Evolutionary conservation across 2,797 vertebrate species (phyloP).

Genomic region (Myripristis murdjan): DNA sequence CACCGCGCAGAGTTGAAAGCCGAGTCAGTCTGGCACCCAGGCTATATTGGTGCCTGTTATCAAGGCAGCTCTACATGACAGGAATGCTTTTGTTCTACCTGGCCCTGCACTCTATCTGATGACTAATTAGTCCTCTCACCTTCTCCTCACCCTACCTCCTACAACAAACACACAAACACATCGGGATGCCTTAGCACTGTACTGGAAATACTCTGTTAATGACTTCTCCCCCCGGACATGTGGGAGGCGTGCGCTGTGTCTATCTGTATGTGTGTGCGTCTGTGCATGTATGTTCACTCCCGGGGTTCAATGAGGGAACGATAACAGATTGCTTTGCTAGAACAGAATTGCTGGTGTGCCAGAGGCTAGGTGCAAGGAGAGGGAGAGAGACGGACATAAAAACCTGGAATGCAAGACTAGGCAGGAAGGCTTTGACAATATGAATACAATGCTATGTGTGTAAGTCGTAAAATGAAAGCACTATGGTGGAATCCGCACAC

Average conservation of each 20-base stretch:
- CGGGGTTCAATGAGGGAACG: constrained; percentile 26
- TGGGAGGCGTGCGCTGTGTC: constrained; percentile 12
- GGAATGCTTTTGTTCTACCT: constrained; percentile 67
- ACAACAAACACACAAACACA: constrained; percentile 30
- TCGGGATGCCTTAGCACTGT: neutral
- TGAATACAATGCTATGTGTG: constrained; percentile 56
- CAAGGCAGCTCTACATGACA: constrained; percentile 41
- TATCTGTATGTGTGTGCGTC: constrained; percentile 2
- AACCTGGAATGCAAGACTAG: constrained; percentile 39
- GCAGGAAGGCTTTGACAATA: constrained; percentile 51
- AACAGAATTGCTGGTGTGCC: constrained; percentile 19
- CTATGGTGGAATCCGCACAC: constrained; percentile 66
- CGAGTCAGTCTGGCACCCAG: constrained; percentile 64
- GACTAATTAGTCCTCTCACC: constrained; percentile 56
- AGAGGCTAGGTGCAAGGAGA: constrained; percentile 29
- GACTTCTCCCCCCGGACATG: constrained; percentile 39
- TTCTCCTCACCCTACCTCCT: constrained; percentile 47
- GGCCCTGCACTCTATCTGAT: constrained; percentile 53
- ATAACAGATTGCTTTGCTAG: constrained; percentile 31
- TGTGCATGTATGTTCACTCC: constrained; percentile 39
- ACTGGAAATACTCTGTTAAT: constrained; percentile 36
- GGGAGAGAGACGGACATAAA: constrained; percentile 31
- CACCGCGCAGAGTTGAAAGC: constrained; percentile 55
- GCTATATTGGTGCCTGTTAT: constrained; percentile 58
- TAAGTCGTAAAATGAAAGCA: constrained; percentile 68